Percentiles rank a stretch among this genome's conserved stretches.
Evolutionary conservation across 2,113 vertebrate genomes (phyloP).

Genomic region (Caloenas nicobarica): DNA sequence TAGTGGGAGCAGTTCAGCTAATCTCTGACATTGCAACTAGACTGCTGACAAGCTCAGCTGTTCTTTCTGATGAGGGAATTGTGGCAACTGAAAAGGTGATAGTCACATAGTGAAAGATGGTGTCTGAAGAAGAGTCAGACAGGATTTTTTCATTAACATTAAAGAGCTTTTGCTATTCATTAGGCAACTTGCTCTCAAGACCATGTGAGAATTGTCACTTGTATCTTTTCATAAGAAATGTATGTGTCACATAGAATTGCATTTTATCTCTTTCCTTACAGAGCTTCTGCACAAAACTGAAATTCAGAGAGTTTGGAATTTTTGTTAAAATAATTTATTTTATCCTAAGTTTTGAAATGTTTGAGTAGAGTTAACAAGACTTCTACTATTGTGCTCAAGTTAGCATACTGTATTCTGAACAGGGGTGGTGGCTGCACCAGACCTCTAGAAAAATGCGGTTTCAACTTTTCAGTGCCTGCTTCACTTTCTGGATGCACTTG

Average conservation of each 20-base stretch:
- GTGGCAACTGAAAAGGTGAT: not conserved
- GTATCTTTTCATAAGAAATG: not conserved
- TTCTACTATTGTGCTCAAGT: not conserved
- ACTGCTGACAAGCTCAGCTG: constrained; percentile 34
- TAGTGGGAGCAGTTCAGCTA: constrained; percentile 28
- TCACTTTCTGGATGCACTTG: not conserved
- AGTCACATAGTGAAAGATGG: not conserved
- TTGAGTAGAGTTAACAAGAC: not conserved
- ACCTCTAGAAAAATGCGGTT: not conserved
- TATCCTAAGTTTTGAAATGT: not conserved
- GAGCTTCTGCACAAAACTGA: not conserved
- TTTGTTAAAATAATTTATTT: not conserved
- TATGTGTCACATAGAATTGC: not conserved
- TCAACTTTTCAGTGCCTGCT: not conserved
- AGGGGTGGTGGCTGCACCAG: not conserved
- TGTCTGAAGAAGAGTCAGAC: not conserved
- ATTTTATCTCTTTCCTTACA: not conserved
- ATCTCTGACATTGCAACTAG: constrained; percentile 12
- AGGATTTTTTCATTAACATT: constrained; percentile 40
- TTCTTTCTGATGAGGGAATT: not conserved
- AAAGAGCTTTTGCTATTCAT: not conserved
- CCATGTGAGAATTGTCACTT: not conserved
- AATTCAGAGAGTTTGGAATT: not conserved
- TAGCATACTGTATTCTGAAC: rapidly evolving
- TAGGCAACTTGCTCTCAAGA: not conserved